Evolutionary conservation across 1,140 invertebrate genomes (phyloP).

Genomic region (Zaprionus vittiger): DNA sequence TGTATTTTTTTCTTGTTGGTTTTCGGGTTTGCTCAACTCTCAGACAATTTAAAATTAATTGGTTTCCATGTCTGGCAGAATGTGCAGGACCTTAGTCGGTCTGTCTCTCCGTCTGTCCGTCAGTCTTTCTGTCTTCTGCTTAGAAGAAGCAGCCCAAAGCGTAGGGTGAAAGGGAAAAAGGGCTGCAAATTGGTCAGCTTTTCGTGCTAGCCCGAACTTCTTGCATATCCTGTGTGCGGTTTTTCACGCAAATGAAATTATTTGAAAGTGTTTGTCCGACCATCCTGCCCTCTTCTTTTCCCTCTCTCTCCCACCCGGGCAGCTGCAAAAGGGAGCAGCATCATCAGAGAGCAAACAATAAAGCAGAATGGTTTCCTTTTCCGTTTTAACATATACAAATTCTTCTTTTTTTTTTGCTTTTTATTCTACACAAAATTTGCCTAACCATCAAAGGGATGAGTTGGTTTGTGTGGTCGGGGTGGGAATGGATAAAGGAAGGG

Average conservation of each 20-base stretch:
- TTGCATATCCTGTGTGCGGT: slow-evolving; percentile 56
- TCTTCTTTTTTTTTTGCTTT: slow-evolving; percentile 30
- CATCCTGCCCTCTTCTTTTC: not conserved
- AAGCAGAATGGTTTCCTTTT: slow-evolving; percentile 57
- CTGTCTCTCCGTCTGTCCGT: not conserved
- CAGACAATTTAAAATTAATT: slow-evolving; percentile 82
- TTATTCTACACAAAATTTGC: slow-evolving; percentile 57
- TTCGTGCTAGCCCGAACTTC: slow-evolving; percentile 20
- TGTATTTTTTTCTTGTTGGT: slow-evolving; percentile 20
- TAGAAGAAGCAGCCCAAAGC: slow-evolving; percentile 35
- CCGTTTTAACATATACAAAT: slow-evolving; percentile 23
- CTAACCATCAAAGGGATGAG: slow-evolving; percentile 70
- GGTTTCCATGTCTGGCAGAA: slow-evolving; percentile 69
- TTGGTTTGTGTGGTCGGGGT: slow-evolving; percentile 14
- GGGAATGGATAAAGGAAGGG: not conserved
- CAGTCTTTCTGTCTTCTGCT: slow-evolving; percentile 10
- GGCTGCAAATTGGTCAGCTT: slow-evolving; percentile 46
- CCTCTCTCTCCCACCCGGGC: not conserved
- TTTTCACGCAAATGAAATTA: slow-evolving; percentile 74
- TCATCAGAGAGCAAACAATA: slow-evolving; percentile 68
- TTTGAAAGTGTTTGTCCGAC: slow-evolving; percentile 70
- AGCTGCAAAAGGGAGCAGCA: slow-evolving; percentile 24
- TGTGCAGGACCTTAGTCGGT: slow-evolving; percentile 28
- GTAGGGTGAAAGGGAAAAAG: slow-evolving; percentile 14
- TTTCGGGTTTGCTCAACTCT: slow-evolving; percentile 48